phyloP scores from a whole-genome alignment of 2,888 invertebrate genomes.

The Podotricha telesiphe region DNA sequence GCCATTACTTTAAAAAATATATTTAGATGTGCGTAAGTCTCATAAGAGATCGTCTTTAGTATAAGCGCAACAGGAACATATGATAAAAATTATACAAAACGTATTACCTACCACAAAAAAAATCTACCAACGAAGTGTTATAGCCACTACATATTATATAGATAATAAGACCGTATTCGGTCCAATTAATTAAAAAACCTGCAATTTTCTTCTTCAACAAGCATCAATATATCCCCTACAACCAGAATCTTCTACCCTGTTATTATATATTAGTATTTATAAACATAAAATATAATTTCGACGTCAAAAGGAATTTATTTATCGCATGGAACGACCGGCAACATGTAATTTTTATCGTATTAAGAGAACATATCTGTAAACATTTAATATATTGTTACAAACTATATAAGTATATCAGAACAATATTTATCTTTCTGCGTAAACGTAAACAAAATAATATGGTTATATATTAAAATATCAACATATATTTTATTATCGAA shows the following conservation, averaged over 20 bases:
- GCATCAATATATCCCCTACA: conserved; percentile 46
- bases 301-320: conserved; percentile 63
- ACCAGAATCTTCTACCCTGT: conserved; percentile 50
- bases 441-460: not conserved
- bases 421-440: too few relatives aligned
- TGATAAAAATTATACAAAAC: too few relatives aligned
- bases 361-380: conserved; percentile 56
- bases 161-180: conserved; percentile 34
- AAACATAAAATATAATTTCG: conserved; percentile 68
- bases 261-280: conserved; percentile 70
- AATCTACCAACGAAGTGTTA: not conserved
- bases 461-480: not conserved
- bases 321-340: conserved; percentile 55
- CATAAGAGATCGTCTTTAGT: too few relatives aligned
- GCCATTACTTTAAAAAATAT: too few relatives aligned
- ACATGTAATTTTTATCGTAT: conserved; percentile 65
- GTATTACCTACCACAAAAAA: not conserved
- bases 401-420: conserved; percentile 32
- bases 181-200: conserved; percentile 42
- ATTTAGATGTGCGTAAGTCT: too few relatives aligned
- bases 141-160: conserved; percentile 17
- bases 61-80: too few relatives aligned
- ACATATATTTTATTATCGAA: too few relatives aligned
- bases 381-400: conserved; percentile 54
- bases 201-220: conserved; percentile 41